Conservation (phyloP, 2,888 invertebrate species). For the Rhorus exstirpatorius region DNA sequence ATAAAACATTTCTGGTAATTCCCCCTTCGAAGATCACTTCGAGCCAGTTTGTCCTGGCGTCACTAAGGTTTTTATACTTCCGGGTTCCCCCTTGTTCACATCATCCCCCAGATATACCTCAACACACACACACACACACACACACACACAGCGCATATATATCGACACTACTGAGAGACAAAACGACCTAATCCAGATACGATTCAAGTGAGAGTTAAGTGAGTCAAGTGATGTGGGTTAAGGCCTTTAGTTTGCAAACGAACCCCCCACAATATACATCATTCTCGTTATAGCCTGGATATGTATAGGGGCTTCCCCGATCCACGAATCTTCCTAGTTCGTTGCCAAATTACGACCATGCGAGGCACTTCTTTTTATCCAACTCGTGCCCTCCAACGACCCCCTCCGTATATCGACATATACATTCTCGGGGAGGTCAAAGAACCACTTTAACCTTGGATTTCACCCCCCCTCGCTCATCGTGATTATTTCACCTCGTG, state of each 20-base stretch:
- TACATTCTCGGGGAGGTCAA: not conserved
- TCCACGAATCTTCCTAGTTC: constrained; percentile 4
- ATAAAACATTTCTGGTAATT: constrained; percentile 28
- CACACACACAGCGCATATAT: no score
- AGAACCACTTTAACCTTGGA: not conserved
- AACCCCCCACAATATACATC: not conserved
- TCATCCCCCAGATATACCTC: not conserved
- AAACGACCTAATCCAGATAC: constrained; percentile 5
- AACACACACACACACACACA: no score
- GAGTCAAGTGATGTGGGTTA: not conserved
- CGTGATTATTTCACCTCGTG: no score
- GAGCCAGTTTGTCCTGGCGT: constrained; percentile 16
- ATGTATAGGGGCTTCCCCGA: no score
- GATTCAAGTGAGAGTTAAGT: not conserved
- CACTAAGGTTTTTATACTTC: constrained; percentile 51
- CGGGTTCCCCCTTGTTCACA: constrained; percentile 45
- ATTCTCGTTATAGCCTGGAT: not conserved
- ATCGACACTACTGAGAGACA: not conserved
- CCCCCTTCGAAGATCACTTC: constrained; percentile 18
- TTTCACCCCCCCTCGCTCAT: not conserved
- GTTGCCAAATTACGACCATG: constrained; percentile 43
- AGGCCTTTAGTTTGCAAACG: not conserved
- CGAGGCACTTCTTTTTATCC: constrained; percentile 16
- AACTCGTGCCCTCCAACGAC: not conserved
- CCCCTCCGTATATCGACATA: not conserved